Percentiles rank a stretch among this genome's conserved stretches.
Evolutionary conservation across 2,888 invertebrate species (phyloP).

Genomic region (Agrilus cyanescens): DNA sequence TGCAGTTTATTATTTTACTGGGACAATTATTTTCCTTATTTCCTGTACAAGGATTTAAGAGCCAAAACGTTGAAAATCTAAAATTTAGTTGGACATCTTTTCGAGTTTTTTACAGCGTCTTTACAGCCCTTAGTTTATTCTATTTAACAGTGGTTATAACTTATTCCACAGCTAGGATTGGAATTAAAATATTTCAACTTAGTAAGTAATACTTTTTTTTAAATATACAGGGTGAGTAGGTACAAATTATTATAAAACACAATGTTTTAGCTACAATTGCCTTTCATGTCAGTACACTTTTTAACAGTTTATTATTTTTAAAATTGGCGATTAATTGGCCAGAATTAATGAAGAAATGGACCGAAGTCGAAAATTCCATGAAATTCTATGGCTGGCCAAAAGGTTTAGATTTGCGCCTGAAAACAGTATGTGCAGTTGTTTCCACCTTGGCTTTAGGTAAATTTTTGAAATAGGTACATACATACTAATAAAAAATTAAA

Average conservation of each 20-base stretch:
- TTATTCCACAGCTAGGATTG: no score
- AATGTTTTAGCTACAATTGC: conserved; percentile 32
- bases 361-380: conserved; percentile 31
- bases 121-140: conserved; percentile 1
- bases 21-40: conserved; percentile 15
- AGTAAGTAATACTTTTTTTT: neutral
- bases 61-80: conserved; percentile 3
- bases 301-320: conserved; percentile 42
- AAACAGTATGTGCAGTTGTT: conserved; percentile 27
- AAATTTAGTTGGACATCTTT: conserved; percentile 12
- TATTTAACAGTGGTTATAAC: neutral
- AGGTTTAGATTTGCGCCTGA: conserved; percentile 24
- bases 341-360: conserved; percentile 31
- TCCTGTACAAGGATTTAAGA: conserved; percentile 11
- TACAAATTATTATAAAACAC: no score
- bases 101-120: conserved; percentile 4
- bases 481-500: neutral
- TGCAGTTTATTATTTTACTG: conserved; percentile 10
- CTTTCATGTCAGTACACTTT: conserved; percentile 44
- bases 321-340: conserved; percentile 39
- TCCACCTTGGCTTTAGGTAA: conserved; percentile 31
- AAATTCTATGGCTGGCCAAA: conserved; percentile 22
- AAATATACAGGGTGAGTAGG: no score
- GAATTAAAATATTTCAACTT: no score
- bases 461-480: conserved; percentile 5